Base-by-base conservation (phyloP, 2,113 vertebrate genomes). In the Sinosuthora webbiana region DNA sequence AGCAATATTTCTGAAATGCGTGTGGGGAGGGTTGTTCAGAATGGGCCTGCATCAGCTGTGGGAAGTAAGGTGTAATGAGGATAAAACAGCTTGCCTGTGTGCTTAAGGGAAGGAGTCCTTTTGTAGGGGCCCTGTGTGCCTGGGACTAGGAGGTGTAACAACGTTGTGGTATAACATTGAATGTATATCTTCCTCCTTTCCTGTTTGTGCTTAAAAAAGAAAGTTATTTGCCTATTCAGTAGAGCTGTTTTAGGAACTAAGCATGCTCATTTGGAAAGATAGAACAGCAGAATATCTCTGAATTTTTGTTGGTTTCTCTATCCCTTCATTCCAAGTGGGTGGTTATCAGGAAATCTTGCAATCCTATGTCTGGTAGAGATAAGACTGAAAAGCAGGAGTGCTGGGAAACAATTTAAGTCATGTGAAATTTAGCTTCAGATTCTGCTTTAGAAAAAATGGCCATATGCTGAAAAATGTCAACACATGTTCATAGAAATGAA, bases 391-490 rank as follows among this genome's bases (percentile, higher is more conserved):
- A 84, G 23, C 21, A 31, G 1, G 33, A 83, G 55, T 80, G 44
- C 78, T 80, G 68, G 78, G 50, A 87, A 93, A 68, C 31, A 47
- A 70, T 69, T 57, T 35, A 93, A 76, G 63, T 82, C 33, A 47
- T 0, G 2, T 89, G 91, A 87, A 94, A 79, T 84, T 45, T 57
- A 82, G 76, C 57, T 90, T 87, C 49, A 83, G 55, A n/a, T 65
- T 93, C 35, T 85, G 47, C 63, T 83, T 76, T 69, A 75, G 59
- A 77, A 88, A 62, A 83, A 88, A 62, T 62, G 33, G 55, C 84
- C 91, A 85, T 94, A 90, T 93, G 93, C 33, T 73, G 91, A 87
- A 70, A 96, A 97, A 96, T 95, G 84, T 91, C 93, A 97, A 52
- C 89, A 95, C 63, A 77, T 94, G 89, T 63, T 94, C 78, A 53